Conservation (phyloP, 2,797 vertebrate genomes). For the Sebastes matsubarae region DNA sequence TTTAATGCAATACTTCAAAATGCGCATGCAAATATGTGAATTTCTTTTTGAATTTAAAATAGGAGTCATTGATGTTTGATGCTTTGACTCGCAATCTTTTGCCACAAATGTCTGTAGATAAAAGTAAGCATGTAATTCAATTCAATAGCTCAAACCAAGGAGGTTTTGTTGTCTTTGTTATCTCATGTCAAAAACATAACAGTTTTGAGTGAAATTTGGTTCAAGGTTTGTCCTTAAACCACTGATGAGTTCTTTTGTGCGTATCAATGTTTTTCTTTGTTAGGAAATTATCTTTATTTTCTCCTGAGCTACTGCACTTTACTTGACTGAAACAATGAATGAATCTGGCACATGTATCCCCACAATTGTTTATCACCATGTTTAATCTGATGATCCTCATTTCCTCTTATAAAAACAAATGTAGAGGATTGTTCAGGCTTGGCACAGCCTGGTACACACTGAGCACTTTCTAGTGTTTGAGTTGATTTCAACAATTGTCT, state of each 20-base stretch:
- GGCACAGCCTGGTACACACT: background rate
- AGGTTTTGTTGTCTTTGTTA: background rate
- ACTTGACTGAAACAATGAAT: background rate
- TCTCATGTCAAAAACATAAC: background rate
- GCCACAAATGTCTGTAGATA: background rate
- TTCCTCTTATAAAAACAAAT: slow-evolving; percentile 10
- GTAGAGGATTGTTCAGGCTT: background rate
- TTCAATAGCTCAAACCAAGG: background rate
- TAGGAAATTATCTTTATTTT: background rate
- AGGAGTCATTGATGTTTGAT: background rate
- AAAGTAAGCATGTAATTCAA: background rate
- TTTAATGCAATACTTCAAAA: no score
- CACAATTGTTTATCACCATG: background rate
- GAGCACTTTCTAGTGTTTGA: slow-evolving; percentile 2
- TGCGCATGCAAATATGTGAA: no score
- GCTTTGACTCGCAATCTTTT: background rate
- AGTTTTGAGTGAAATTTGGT: background rate
- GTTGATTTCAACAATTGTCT: slow-evolving; percentile 47
- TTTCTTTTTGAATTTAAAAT: background rate
- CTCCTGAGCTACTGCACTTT: background rate
- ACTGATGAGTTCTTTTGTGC: background rate
- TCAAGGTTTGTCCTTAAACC: background rate
- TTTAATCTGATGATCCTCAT: slow-evolving; percentile 13
- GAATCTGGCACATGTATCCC: background rate
- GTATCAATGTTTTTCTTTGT: background rate